Evolutionary conservation across 2,797 vertebrate genomes (phyloP).

Genomic region (Fistularia commersonii): DNA sequence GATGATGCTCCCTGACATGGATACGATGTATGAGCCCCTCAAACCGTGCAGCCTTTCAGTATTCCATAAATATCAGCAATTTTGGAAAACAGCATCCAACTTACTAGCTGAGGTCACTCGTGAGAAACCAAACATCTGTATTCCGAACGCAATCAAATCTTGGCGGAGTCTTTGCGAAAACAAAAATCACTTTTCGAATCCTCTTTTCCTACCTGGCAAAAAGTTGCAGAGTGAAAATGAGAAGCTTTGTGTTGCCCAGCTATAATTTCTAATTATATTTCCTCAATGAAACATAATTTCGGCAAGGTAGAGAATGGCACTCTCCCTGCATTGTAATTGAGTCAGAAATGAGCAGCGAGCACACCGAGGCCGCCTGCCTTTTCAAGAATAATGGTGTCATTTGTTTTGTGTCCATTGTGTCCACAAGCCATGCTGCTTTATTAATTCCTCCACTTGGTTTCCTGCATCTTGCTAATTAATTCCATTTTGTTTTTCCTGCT

Average conservation of each 20-base stretch:
- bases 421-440: conserved; percentile 77
- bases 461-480: conserved; percentile 83
- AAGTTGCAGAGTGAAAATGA: conserved; percentile 47
- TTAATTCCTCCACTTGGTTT: conserved; percentile 86
- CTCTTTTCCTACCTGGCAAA: conserved; percentile 36
- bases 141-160: conserved; percentile 6
- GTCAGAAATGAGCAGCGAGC: conserved; percentile 66
- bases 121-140: not conserved
- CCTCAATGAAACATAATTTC: conserved; percentile 76
- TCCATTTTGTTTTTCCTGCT: conserved; percentile 79
- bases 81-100: too few species aligned
- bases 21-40: too few species aligned
- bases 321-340: conserved; percentile 71
- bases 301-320: conserved; percentile 66
- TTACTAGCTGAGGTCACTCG: too few species aligned
- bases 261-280: conserved; percentile 79
- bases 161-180: conserved; percentile 10
- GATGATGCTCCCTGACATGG: too few species aligned
- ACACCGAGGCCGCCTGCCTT: conserved; percentile 66
- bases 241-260: conserved; percentile 49
- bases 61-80: too few species aligned
- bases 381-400: conserved; percentile 74
- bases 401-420: conserved; percentile 82
- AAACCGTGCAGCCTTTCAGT: too few species aligned
- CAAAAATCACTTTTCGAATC: conserved; percentile 3